Evolutionary conservation across 2,888 invertebrate species (phyloP).

Genomic region (Boloria selene): DNA sequence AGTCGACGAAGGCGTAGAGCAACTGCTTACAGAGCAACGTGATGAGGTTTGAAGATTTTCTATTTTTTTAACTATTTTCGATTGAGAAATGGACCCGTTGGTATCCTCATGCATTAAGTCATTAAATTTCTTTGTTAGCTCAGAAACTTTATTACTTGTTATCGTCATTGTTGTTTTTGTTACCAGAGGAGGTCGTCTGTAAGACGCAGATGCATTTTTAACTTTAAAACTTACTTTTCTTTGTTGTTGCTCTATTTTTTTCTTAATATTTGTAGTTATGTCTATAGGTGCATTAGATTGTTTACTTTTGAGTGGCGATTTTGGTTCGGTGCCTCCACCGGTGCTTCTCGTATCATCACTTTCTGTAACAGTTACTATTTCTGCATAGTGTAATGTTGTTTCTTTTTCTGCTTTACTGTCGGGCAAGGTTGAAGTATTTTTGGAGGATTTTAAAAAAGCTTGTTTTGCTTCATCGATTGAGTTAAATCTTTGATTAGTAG

Average conservation of each 20-base stretch:
- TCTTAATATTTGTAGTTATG: constrained; percentile 54
- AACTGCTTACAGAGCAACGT: constrained; percentile 63
- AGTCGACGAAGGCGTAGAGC: constrained; percentile 74
- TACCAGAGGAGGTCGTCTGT: constrained; percentile 68
- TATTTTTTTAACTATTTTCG: constrained; percentile 80
- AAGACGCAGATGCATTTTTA: constrained; percentile 73
- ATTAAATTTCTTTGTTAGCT: constrained; percentile 87
- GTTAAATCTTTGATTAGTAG: constrained; percentile 59
- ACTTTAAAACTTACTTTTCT: constrained; percentile 85
- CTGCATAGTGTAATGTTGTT: constrained; percentile 67
- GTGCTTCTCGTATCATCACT: constrained; percentile 76
- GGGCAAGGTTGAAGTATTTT: constrained; percentile 45
- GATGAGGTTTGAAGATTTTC: constrained; percentile 65
- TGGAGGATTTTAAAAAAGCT: constrained; percentile 69
- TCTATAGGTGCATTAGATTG: constrained; percentile 46
- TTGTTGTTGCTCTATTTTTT: constrained; percentile 64
- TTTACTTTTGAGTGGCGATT: constrained; percentile 45
- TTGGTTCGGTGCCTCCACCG: constrained; percentile 65
- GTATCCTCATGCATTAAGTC: constrained; percentile 79
- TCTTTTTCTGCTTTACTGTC: constrained; percentile 48
- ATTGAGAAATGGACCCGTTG: constrained; percentile 72
- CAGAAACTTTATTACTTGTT: constrained; percentile 84
- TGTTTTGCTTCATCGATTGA: constrained; percentile 69
- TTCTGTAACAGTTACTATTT: constrained; percentile 68
- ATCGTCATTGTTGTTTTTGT: constrained; percentile 77